Conservation (phyloP, 2,113 vertebrate genomes). For the Solea solea region DNA sequence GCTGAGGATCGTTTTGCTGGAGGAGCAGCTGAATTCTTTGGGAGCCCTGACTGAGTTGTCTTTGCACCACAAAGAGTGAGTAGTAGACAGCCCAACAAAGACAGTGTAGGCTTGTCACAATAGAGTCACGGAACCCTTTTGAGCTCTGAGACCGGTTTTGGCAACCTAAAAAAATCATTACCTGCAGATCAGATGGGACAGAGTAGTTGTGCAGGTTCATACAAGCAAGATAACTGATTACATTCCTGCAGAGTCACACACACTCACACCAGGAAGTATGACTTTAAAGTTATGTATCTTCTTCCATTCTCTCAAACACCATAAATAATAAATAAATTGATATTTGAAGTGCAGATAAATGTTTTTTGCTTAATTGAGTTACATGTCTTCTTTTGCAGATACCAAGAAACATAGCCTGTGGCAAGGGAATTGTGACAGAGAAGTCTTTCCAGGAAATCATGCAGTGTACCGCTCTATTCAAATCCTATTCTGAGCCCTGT, state of each 20-base stretch:
- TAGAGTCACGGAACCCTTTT: background rate
- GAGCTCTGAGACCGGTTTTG: slow-evolving; percentile 50
- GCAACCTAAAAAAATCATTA: slow-evolving; percentile 16
- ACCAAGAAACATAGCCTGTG: slow-evolving; percentile 46
- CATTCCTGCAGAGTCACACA: slow-evolving; percentile 32
- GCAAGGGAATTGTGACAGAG: background rate
- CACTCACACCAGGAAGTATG: background rate
- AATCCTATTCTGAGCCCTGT: slow-evolving; percentile 17
- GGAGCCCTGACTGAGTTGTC: slow-evolving; percentile 64
- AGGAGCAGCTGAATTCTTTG: slow-evolving; percentile 79
- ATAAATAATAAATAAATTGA: no score
- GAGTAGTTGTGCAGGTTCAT: slow-evolving; percentile 38
- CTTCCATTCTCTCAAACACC: no score
- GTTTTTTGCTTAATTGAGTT: no score
- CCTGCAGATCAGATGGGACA: slow-evolving; percentile 18
- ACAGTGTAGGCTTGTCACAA: background rate
- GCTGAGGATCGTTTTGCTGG: slow-evolving; percentile 82
- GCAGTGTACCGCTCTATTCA: background rate
- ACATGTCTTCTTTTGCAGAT: slow-evolving; percentile 34
- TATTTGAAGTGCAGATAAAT: background rate
- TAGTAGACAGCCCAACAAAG: slow-evolving; percentile 47
- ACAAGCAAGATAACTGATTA: slow-evolving; percentile 18
- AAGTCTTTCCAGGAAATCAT: slow-evolving; percentile 4
- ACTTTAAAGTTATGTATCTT: background rate
- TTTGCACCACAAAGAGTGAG: slow-evolving; percentile 70